Conservation (phyloP, 2,888 invertebrate genomes). For the Didymodactylos carnosus region DNA sequence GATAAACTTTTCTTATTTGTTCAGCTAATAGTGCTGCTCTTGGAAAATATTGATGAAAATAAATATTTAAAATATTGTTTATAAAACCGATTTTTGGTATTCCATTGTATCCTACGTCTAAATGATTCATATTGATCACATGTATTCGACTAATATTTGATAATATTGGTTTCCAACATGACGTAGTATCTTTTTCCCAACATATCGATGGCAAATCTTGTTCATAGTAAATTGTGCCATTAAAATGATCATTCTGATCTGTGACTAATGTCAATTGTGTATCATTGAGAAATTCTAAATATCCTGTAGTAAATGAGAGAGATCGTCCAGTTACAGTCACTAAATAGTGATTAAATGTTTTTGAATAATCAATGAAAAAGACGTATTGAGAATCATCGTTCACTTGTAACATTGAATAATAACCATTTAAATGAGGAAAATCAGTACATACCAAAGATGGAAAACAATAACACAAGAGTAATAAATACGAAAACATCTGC, state of each 20-base stretch:
- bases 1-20: constrained; percentile 16
- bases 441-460: too few species aligned
- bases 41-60: constrained; percentile 25
- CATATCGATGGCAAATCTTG: neutral
- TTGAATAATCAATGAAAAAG: neutral
- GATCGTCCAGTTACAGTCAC: neutral
- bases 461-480: too few species aligned
- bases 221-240: neutral
- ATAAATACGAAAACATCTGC: too few species aligned
- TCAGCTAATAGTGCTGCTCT: constrained; percentile 21
- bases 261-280: neutral
- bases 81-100: constrained; percentile 21
- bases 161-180: neutral
- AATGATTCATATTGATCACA: neutral
- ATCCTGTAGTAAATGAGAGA: neutral
- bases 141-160: neutral
- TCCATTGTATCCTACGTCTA: constrained; percentile 29
- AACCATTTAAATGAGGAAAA: neutral
- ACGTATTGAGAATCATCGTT: neutral
- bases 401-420: neutral
- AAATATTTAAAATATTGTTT: constrained; percentile 24
- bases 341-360: neutral
- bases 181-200: neutral
- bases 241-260: neutral
- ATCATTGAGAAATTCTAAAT: neutral